Evolutionary conservation across 2,113 vertebrate genomes (phyloP), one percentile per base, ranked within the genome.

Genomic region (Meles meles): DNA sequence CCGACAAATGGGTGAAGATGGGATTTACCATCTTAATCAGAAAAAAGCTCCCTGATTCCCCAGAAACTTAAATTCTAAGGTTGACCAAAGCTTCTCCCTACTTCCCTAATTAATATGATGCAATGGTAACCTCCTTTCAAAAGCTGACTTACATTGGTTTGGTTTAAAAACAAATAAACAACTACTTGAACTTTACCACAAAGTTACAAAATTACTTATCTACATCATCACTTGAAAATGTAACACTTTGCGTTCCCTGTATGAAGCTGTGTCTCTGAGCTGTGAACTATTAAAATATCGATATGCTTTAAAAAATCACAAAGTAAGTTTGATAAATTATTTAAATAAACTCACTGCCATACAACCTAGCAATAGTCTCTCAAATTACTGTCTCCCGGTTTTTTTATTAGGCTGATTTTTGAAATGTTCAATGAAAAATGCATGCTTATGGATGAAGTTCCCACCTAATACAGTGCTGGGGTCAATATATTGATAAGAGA

Each of bases 11-110:
- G 27, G 10, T 55, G 57, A 86, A 61, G n/a, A 69, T 14, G 25
- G 27, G 72, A 14, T 27, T 61, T 61, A 27, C 25, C 59, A 61
- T 61, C 59, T 89, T 55, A 76, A 92, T 77, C 49, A 85, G 91
- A 94, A 85, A 37, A 74, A 93, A 92, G 47, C 21, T 91, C 37
- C 31, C 23, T 8, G 20, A 80, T 31, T 23, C 25, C 29, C 82
- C n/a, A 94, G 86, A 91, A 95, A 88, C n/a, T 47, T 37, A 93
- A 44, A 20, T 92, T 96, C 65, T 84, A 80, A 96, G 79, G 86
- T 42, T 86, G 27, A 7, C 31, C 67, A 79, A 93, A 71, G n/a
- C 20, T 69, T 63, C 25, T 57, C 44, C 11, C 17, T 65, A 69
- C 13, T 92, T 79, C 67, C 29, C 83, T 55, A 95, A 61, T 81